Conservation (phyloP, 2,888 invertebrate genomes). For the Stegophylla sp. region DNA sequence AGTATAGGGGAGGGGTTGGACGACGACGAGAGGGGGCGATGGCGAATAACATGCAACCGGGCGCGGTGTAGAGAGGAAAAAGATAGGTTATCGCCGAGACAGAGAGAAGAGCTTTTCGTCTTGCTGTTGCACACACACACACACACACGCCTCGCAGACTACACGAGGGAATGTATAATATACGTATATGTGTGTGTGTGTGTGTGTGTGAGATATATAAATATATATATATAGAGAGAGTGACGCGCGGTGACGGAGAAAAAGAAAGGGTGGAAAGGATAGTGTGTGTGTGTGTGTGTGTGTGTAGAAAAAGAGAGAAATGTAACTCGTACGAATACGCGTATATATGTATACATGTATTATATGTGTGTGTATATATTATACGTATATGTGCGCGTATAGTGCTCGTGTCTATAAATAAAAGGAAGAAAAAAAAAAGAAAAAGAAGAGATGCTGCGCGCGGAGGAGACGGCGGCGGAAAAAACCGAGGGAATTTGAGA, state of each 20-base stretch:
- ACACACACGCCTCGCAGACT: not conserved
- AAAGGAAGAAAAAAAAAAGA: constrained; percentile 19
- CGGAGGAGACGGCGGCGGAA: not conserved
- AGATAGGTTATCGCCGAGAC: constrained; percentile 50
- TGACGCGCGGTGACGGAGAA: not conserved
- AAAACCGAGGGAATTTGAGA: constrained; percentile 54
- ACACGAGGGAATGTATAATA: constrained; percentile 36
- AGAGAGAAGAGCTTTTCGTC: constrained; percentile 42
- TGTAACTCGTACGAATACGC: constrained; percentile 19
- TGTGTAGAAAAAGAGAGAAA: constrained; percentile 13
- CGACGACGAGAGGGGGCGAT: not conserved
- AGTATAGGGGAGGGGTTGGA: not conserved
- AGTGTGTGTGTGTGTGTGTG: too few relatives aligned
- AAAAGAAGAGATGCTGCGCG: not conserved
- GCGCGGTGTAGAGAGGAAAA: too few relatives aligned
- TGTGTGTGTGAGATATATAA: too few relatives aligned
- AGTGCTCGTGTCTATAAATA: constrained; percentile 52
- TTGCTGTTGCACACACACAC: constrained; percentile 11
- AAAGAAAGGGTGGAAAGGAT: not conserved
- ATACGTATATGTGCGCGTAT: not conserved
- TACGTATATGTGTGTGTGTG: too few relatives aligned
- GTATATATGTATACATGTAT: too few relatives aligned
- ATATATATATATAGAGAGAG: not conserved
- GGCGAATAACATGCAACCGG: not conserved
- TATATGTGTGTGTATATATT: not conserved